Conservation (phyloP, 2,888 invertebrate genomes). For the Frankliniella intonsa region DNA sequence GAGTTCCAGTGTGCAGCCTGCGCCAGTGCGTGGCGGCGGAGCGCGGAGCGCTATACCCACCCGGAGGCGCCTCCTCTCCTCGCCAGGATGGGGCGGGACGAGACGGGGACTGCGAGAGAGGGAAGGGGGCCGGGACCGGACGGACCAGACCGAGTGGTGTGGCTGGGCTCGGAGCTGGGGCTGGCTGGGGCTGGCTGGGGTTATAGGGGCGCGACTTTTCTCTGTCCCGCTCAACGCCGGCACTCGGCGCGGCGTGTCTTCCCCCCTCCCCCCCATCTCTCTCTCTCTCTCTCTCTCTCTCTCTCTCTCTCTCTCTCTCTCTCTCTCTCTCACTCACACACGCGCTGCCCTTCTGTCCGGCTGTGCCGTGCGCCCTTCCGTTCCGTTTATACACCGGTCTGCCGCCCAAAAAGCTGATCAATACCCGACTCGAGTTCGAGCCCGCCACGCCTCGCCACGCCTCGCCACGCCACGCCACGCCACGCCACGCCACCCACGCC, state of each 20-base stretch:
- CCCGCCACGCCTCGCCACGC: neutral
- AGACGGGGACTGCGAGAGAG: too few relatives aligned
- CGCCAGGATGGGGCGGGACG: too few relatives aligned
- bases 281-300: conserved; percentile 18
- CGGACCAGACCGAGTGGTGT: too few relatives aligned
- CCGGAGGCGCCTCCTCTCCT: too few relatives aligned
- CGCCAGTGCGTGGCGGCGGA: too few relatives aligned
- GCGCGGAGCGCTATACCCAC: too few relatives aligned
- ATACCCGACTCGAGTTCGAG: neutral
- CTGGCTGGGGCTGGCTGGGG: too few relatives aligned
- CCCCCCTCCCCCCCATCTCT: neutral
- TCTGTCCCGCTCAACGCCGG: neutral
- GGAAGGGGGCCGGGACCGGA: too few relatives aligned
- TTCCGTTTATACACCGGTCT: neutral
- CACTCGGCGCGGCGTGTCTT: neutral
- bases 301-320: neutral
- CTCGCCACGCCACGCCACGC: neutral
- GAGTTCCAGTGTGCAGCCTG: too few relatives aligned
- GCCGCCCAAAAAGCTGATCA: neutral
- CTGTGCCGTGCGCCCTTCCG: neutral
- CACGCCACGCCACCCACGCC: neutral
- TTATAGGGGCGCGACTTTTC: neutral
- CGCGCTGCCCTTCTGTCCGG: neutral
- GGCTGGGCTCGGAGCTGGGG: too few relatives aligned
- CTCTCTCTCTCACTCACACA: conserved; percentile 14